phyloP scores from a whole-genome alignment of 2,113 vertebrate species.

The Martes martes region DNA sequence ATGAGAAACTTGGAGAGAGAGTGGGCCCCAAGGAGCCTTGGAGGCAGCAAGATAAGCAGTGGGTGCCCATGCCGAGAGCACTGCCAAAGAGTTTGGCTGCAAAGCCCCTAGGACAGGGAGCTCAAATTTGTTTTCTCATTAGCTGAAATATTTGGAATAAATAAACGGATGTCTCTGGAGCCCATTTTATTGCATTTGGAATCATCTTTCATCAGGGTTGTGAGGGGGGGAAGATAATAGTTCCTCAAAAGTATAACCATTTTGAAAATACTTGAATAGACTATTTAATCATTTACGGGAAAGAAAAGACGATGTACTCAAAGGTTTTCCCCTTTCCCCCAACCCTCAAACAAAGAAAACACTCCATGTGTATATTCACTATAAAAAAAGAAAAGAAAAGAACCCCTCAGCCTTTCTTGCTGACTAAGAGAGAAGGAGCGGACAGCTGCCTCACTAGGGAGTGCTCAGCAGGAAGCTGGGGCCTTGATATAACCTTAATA shows the following conservation, averaged over 20 bases:
- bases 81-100: background rate
- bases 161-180: conserved; percentile 43
- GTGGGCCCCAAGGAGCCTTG: background rate
- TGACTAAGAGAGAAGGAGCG: background rate
- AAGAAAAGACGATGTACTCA: background rate
- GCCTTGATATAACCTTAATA: background rate
- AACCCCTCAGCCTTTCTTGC: conserved; percentile 8
- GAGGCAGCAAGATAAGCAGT: background rate
- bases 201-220: conserved; percentile 1
- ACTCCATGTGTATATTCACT: conserved; percentile 9
- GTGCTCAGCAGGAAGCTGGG: background rate
- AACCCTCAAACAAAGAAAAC: conserved; percentile 50
- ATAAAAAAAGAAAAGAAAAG: background rate
- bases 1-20: background rate
- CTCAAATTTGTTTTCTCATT: conserved; percentile 45
- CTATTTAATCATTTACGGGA: background rate
- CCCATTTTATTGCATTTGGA: conserved; percentile 44
- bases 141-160: conserved; percentile 58
- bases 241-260: background rate
- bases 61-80: background rate
- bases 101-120: background rate
- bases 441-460: background rate
- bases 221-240: background rate
- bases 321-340: background rate
- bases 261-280: conserved; percentile 44